phyloP scores from a whole-genome alignment of 2,797 vertebrate species.

The Macrochelys suwanniensis region DNA sequence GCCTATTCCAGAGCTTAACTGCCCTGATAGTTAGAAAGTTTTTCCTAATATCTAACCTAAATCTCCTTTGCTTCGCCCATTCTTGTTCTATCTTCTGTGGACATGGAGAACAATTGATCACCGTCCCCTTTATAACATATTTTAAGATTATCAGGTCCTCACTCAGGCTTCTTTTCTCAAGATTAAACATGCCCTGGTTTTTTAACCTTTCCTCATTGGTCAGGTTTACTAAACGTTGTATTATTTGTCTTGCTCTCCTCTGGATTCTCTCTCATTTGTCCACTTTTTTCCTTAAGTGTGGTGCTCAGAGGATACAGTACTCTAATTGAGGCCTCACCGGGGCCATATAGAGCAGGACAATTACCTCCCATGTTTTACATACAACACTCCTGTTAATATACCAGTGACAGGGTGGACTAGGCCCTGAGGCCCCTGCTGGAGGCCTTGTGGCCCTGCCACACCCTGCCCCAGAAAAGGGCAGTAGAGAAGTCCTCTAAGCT shows the following conservation, averaged over 20 bases:
- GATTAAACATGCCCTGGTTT: background rate
- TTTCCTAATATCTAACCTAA: background rate
- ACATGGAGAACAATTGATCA: background rate
- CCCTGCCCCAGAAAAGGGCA: too few relatives aligned
- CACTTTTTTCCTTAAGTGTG: background rate
- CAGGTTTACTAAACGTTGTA: background rate
- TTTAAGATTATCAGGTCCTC: background rate
- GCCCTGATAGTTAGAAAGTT: too few relatives aligned
- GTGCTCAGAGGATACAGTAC: background rate
- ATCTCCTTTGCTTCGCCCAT: background rate
- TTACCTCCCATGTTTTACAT: background rate
- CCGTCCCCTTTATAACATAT: background rate
- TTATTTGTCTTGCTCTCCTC: background rate
- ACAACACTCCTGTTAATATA: background rate
- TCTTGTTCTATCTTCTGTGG: background rate
- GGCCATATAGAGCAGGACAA: background rate
- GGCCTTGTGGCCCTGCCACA: too few relatives aligned
- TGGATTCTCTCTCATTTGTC: background rate
- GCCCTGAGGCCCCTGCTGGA: too few relatives aligned
- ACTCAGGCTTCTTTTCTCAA: background rate
- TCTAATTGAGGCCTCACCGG: background rate
- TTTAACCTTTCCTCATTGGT: background rate
- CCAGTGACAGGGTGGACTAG: too few relatives aligned
- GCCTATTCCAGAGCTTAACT: background rate
- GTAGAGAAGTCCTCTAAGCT: too few relatives aligned